phyloP scores from a whole-genome alignment of 2,113 vertebrate species.

The Desmodus rotundus region DNA sequence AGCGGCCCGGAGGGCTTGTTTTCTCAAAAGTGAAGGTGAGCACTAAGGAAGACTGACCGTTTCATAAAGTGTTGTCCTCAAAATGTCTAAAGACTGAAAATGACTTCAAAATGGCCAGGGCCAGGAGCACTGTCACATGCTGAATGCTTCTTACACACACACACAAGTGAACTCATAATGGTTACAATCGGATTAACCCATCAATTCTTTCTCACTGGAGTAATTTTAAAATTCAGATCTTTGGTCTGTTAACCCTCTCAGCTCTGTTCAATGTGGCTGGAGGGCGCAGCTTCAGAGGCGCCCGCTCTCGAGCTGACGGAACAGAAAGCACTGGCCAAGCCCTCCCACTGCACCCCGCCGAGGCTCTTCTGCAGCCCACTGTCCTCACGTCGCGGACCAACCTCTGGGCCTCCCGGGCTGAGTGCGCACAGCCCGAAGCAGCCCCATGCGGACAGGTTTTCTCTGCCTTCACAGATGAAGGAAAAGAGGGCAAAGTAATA shows the following conservation, averaged over 20 bases:
- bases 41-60: not conserved
- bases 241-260: not conserved
- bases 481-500: not conserved
- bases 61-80: not conserved
- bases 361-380: not conserved
- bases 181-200: not conserved
- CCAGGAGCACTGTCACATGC: not conserved
- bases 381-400: not conserved
- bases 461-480: constrained; percentile 12
- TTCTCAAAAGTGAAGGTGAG: not conserved
- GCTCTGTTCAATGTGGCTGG: not conserved
- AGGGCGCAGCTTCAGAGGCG: not conserved
- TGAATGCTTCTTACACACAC: not conserved
- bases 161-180: not conserved
- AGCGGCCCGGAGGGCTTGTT: not conserved
- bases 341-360: not conserved
- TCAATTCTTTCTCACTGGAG: not conserved
- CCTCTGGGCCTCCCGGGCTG: not conserved
- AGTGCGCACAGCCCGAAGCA: too few species aligned
- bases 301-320: not conserved
- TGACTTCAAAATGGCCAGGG: not conserved
- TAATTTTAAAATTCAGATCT: not conserved
- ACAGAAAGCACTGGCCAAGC: not conserved
- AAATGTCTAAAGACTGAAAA: not conserved
- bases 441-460: not conserved